Evolutionary conservation across 1,140 invertebrate genomes (phyloP).

Genomic region (Neuroterus valhalla): DNA sequence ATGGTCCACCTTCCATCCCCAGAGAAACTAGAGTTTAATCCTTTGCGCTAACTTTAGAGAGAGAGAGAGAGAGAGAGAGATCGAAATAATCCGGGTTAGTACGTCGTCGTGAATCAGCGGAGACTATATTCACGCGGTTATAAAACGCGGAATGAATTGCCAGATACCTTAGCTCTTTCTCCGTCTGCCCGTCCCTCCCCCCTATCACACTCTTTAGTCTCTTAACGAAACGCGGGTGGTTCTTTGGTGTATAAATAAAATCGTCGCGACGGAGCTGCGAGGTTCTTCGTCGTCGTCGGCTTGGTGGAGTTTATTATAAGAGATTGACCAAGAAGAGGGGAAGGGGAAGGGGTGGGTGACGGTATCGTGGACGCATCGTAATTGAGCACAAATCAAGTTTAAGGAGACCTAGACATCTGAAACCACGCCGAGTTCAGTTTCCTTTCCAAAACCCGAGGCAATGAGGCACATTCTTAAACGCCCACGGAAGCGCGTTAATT

Average conservation of each 20-base stretch:
- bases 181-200: constrained; percentile 20
- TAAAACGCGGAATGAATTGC: constrained; percentile 71
- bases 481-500: constrained; percentile 56
- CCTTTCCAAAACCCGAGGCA: constrained; percentile 55
- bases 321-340: constrained; percentile 37
- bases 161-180: constrained; percentile 51
- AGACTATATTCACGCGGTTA: constrained; percentile 56
- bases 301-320: constrained; percentile 54
- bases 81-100: constrained; percentile 67
- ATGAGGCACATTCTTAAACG: constrained; percentile 54
- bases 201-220: constrained; percentile 19
- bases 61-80: constrained; percentile 57
- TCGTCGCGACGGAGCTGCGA: constrained; percentile 64
- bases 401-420: constrained; percentile 57
- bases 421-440: constrained; percentile 55
- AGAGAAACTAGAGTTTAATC: constrained; percentile 41
- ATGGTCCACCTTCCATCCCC: constrained; percentile 14
- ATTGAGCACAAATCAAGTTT: constrained; percentile 76
- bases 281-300: constrained; percentile 52
- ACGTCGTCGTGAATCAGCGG: constrained; percentile 54
- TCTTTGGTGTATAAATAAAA: constrained; percentile 71
- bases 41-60: constrained; percentile 63
- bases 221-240: constrained; percentile 64
- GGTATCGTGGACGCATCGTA: constrained; percentile 66
- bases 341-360: constrained; percentile 50